phyloP scores from a whole-genome alignment of 2,888 invertebrate genomes.

The Alviniconcha strummeri region DNA sequence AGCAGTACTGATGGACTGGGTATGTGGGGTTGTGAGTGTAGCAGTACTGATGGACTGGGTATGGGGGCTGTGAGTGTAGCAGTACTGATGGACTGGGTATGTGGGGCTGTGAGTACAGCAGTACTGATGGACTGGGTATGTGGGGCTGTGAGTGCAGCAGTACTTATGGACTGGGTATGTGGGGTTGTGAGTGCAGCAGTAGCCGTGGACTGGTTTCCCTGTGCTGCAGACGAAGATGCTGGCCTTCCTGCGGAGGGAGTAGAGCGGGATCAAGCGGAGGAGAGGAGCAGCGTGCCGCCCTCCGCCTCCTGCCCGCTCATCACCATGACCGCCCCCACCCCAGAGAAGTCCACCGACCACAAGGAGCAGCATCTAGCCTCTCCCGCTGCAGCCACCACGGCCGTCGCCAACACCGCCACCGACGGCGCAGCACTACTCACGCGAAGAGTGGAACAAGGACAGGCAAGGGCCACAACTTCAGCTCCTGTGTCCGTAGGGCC shows the following conservation, averaged over 20 bases:
- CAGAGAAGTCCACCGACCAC: constrained; percentile 34
- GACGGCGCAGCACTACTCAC: neutral
- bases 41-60: too few species aligned
- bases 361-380: constrained; percentile 23
- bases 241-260: constrained; percentile 33
- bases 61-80: too few species aligned
- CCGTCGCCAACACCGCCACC: neutral
- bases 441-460: neutral
- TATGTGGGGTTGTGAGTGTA: too few species aligned
- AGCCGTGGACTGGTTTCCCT: too few species aligned
- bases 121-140: too few species aligned
- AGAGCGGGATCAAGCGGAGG: constrained; percentile 1
- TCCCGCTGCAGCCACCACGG: constrained; percentile 3
- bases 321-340: constrained; percentile 22
- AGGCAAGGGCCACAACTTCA: neutral
- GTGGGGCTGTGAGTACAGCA: too few species aligned
- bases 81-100: too few species aligned
- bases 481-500: neutral
- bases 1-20: too few species aligned
- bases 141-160: too few species aligned
- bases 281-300: neutral
- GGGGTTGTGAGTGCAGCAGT: neutral
- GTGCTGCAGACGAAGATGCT: constrained; percentile 26
- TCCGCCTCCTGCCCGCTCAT: neutral
- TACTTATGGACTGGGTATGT: neutral